Evolutionary conservation across 2,888 invertebrate species (phyloP), one percentile per base, ranked within the genome.

Genomic region (Callimorpha dominula): DNA sequence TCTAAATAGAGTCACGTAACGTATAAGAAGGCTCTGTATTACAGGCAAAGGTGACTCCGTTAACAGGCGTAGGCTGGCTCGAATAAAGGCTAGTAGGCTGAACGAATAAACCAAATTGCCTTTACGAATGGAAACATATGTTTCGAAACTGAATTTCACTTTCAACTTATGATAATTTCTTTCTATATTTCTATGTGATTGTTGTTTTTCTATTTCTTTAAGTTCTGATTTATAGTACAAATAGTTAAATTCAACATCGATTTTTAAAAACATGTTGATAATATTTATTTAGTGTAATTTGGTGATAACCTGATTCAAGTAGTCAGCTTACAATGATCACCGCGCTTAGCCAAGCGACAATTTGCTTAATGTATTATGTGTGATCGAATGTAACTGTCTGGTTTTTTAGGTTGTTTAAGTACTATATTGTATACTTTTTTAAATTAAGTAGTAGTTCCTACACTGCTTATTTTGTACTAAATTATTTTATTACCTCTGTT

Each of bases 1-100:
- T 87, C 84, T 87, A 91, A 93, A 93, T 92, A 93, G 91, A 92
- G 93, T 94, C 94, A 94, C 94, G 94, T 94, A 90, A 86, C 87
- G 90, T 91, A 93, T 93, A 88, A 89, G 87, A 91, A 89, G 90
- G 87, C 87, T 85, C 81, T 87, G 87, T 89, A 86, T 88, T 89
- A 89, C 87, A 89, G 87, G 83, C 85, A 84, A 86, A 89, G 88
- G 89, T 87, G 86, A 88, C 84, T 87, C 87, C 83, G 85, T 84
- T 87, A 87, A 84, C 84, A 80, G 82, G 83, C 83, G 77, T 78
- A 75, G 84, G 73, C 81, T 84, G 78, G 77, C 80, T 81, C 80
- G 79, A 87, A 88, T 88, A 87, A 88, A 81, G 75, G 77, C 81
- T 75, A 82, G 83, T 82, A 84, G 82, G 85, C 80, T 83, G 79